Base-by-base conservation (phyloP, 2,888 invertebrate genomes). In the Diadegma fenestrale region DNA sequence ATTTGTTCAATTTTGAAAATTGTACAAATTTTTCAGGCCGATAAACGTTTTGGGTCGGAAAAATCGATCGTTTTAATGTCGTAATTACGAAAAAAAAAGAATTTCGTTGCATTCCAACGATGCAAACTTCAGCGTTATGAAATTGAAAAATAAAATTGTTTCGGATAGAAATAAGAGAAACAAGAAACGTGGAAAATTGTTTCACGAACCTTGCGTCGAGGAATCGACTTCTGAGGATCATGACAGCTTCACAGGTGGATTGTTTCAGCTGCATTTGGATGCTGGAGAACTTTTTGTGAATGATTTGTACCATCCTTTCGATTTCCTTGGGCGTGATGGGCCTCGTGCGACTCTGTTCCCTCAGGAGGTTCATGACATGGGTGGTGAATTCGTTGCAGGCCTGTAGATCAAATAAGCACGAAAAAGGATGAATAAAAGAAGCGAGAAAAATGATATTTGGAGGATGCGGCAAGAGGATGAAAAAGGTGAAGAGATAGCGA, bases 301-400 rank as follows among this genome's bases (percentile, higher is more conserved):
- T 99, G 90, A 99, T 99, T 94, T 98, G 98, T 85, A 99, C 99
- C 99, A 99, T 99, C 92, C 99, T 96, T 94, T 99, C 99, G 91
- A 99, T 99, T 95, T 99, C 99, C 95, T 99, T 98, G 71, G 99
- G 99, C 80, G 99, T 99, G 92, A 99, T 99, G 77, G 99, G 99
- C 90, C 99, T 96, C 89, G 99, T 99, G 92, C 99, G 97, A 92
- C 98, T 98, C 95, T 99, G 99, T 94, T 99, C 99, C 81, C 99
- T 95, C 88, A 99, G 95, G 90, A 99, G 95, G 94, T 99, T 99
- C 97, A 99, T 98, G 89, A 99, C 99, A 95, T 99, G 99, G n/a
- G 99, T 99, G 84, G 99, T 99, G 95, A 99, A 99, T 95, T 99
- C 99, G 94, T 98, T 99, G 95, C 99, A 99, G n/a, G 99, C 99